A percentile compares a stretch with the other conserved stretches of the same genome.
These are phyloP conservation scores for Bufo gargarizans DNA, from an alignment of 2,113 vertebrate species.

Conservation along the genomic window DNA sequence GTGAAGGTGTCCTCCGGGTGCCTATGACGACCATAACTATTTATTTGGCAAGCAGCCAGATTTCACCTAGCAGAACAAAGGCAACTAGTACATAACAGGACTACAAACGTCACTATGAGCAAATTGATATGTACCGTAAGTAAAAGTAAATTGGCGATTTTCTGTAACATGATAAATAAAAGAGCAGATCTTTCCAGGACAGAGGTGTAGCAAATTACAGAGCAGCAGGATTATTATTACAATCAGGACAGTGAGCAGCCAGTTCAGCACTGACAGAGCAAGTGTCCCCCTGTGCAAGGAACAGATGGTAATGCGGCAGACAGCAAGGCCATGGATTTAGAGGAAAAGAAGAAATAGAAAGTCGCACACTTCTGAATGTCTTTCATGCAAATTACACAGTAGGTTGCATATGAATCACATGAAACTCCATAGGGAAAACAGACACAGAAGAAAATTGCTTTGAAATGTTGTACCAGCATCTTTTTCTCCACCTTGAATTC, in stretches of 20 bases:
- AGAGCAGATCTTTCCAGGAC: conserved; percentile 32
- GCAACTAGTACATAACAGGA: no score
- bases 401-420: conserved; percentile 53
- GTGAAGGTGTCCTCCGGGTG: no score
- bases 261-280: conserved; percentile 50
- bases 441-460: conserved; percentile 43
- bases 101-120: neutral
- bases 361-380: conserved; percentile 38
- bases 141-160: conserved; percentile 4
- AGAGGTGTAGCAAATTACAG: conserved; percentile 45
- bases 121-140: neutral
- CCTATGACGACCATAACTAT: no score
- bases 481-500: conserved; percentile 47
- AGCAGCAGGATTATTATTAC: conserved; percentile 52
- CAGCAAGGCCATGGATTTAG: conserved; percentile 48
- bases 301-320: conserved; percentile 54
- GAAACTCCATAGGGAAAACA: conserved; percentile 47
- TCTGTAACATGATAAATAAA: conserved; percentile 29
- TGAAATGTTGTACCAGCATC: conserved; percentile 38
- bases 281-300: conserved; percentile 51
- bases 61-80: no score
- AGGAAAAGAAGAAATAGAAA: conserved; percentile 45
- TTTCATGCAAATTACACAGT: conserved; percentile 58
- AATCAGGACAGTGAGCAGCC: conserved; percentile 42
- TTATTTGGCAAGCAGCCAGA: no score